Evolutionary conservation across 92 coral and sea anemone genomes (phyloP).

Genomic region (Montipora capitata): DNA sequence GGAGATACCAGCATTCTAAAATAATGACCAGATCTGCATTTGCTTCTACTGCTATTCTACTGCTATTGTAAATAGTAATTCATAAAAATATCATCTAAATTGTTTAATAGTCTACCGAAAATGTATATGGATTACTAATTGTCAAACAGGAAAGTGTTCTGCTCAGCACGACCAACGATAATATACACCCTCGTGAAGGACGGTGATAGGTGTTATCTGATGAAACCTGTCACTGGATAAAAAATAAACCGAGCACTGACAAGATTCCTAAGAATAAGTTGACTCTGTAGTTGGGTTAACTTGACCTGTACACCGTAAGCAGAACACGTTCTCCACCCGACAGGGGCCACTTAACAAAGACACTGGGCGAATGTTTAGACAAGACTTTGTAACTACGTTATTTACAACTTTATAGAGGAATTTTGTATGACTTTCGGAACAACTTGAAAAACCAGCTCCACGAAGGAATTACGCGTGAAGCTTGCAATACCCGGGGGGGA

Average conservation of each 20-base stretch:
- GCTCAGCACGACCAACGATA: conserved; percentile 31
- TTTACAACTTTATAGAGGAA: conserved; percentile 57
- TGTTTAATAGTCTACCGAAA: conserved; percentile 37
- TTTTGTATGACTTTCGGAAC: conserved; percentile 27
- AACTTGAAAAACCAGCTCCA: conserved; percentile 20
- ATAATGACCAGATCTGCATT: conserved; percentile 1
- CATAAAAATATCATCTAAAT: conserved; percentile 67
- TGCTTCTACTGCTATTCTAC: conserved; percentile 8
- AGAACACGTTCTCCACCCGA: neutral
- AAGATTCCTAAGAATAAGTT: neutral
- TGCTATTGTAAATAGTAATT: conserved; percentile 52
- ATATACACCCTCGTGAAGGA: conserved; percentile 28
- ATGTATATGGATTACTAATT: conserved; percentile 26
- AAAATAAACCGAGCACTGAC: neutral
- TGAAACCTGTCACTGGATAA: conserved; percentile 1
- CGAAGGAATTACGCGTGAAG: conserved; percentile 21
- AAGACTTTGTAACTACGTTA: conserved; percentile 12
- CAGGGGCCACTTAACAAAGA: neutral
- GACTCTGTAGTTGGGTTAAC: neutral
- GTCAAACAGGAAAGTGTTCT: conserved; percentile 7
- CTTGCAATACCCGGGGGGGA: neutral
- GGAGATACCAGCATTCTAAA: conserved; percentile 5
- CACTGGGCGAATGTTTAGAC: conserved; percentile 12
- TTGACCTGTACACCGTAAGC: neutral
- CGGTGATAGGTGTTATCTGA: neutral